Conservation (phyloP, 2,888 invertebrate species). For the Pterostichus niger region DNA sequence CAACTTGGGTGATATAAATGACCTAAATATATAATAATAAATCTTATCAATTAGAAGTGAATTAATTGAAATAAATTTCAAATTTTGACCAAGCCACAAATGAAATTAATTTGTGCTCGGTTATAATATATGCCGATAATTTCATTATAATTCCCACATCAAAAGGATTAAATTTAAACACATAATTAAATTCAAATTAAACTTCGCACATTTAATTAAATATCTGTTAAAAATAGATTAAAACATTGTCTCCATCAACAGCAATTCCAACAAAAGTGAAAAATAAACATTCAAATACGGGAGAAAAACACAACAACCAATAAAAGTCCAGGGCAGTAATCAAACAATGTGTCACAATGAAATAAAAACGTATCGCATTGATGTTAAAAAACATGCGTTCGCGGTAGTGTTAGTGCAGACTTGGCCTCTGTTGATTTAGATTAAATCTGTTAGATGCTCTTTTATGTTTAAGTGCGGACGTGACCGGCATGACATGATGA, state of each 20-base stretch:
- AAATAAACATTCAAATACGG: neutral
- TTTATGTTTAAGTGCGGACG: conserved; percentile 52
- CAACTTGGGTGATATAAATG: no score
- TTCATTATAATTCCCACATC: neutral
- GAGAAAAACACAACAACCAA: neutral
- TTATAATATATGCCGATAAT: neutral
- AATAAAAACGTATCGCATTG: neutral
- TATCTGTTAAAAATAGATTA: neutral
- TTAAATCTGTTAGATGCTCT: conserved; percentile 52
- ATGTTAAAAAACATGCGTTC: neutral
- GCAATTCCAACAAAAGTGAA: neutral
- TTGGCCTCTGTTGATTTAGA: neutral
- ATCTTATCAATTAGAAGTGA: neutral
- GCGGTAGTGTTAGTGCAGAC: neutral
- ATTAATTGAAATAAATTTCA: neutral
- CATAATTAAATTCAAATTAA: conserved; percentile 2
- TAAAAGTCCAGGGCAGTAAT: neutral
- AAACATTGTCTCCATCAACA: neutral
- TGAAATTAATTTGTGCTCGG: neutral
- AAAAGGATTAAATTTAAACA: neutral
- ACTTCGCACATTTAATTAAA: neutral
- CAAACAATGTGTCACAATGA: neutral
- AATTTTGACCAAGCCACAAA: neutral
- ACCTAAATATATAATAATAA: neutral
- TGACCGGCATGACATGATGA: conserved; percentile 5